Percentiles rank a stretch among this genome's conserved stretches.
These are phyloP conservation scores for Musca domestica DNA, from an alignment of 1,140 invertebrate species.

Conservation along the genomic window DNA sequence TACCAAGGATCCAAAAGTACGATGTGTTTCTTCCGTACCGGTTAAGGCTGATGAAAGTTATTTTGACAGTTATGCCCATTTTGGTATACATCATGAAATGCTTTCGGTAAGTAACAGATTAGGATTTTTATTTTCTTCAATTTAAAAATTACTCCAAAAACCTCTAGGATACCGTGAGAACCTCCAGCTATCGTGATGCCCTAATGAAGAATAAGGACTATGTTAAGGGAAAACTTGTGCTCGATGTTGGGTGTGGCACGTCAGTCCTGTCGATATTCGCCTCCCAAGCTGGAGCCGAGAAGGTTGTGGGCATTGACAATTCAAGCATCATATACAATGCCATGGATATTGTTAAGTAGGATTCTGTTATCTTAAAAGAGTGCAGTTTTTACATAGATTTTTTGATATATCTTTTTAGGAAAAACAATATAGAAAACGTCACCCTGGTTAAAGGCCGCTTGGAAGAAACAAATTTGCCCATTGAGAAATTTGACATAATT, in stretches of 20 bases:
- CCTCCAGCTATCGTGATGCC: constrained; percentile 91
- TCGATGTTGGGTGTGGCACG: constrained; percentile 92
- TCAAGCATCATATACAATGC: constrained; percentile 81
- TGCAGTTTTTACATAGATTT: not conserved
- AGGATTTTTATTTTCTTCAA: not conserved
- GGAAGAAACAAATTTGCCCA: constrained; percentile 81
- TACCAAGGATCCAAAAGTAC: constrained; percentile 31
- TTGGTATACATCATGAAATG: constrained; percentile 97
- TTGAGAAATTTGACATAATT: constrained; percentile 90
- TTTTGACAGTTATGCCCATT: constrained; percentile 96
- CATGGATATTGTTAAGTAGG: constrained; percentile 69
- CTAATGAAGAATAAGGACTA: constrained; percentile 75
- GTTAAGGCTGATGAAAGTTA: constrained; percentile 72
- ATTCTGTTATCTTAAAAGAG: not conserved
- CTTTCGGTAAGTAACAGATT: constrained; percentile 62
- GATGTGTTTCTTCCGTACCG: constrained; percentile 47
- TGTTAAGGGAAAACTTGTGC: constrained; percentile 76
- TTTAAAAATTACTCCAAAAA: constrained; percentile 12
- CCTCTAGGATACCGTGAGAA: constrained; percentile 83
- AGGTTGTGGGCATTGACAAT: constrained; percentile 91
- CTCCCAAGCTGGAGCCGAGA: constrained; percentile 85
- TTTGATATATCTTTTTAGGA: constrained; percentile 49
- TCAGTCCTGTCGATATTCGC: constrained; percentile 96
- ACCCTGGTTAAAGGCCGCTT: constrained; percentile 75
- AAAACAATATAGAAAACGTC: constrained; percentile 67